phyloP scores from a whole-genome alignment of 92 coral and sea anemone genomes.

The Porites lobata region DNA sequence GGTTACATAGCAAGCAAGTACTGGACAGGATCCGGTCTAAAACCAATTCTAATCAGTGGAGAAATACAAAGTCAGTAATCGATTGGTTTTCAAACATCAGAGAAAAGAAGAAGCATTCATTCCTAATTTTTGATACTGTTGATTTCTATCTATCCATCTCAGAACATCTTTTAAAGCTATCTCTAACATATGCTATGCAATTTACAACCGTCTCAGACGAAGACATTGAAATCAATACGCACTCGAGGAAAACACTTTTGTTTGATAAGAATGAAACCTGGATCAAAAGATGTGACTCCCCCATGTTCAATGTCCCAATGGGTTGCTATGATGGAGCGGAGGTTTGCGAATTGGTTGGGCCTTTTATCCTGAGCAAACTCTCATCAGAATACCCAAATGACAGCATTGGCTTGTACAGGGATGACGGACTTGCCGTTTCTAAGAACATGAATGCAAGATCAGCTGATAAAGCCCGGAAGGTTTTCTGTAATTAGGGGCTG shows the following conservation, averaged over 20 bases:
- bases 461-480: constrained; percentile 22
- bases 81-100: constrained; percentile 57
- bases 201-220: constrained; percentile 34
- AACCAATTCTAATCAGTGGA: constrained; percentile 29
- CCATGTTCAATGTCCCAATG: constrained; percentile 64
- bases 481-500: background rate
- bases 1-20: constrained; percentile 29
- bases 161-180: constrained; percentile 49
- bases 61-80: constrained; percentile 44
- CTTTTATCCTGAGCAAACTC: constrained; percentile 26
- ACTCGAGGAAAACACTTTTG: constrained; percentile 54
- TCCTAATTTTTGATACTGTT: constrained; percentile 49
- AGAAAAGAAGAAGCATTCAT: constrained; percentile 50
- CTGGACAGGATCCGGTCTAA: constrained; percentile 34
- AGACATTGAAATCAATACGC: constrained; percentile 46
- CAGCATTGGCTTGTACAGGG: constrained; percentile 35
- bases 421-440: constrained; percentile 5
- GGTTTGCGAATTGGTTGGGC: constrained; percentile 56
- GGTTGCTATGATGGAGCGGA: constrained; percentile 67
- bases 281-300: constrained; percentile 42
- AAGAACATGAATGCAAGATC: constrained; percentile 5
- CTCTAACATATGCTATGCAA: constrained; percentile 16
- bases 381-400: constrained; percentile 4
- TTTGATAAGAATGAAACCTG: constrained; percentile 41
- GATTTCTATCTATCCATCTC: constrained; percentile 64